Percentiles rank a stretch among this genome's conserved stretches.
phyloP scores from a whole-genome alignment of 2,888 invertebrate species.

The Torymus aiolomorphi region DNA sequence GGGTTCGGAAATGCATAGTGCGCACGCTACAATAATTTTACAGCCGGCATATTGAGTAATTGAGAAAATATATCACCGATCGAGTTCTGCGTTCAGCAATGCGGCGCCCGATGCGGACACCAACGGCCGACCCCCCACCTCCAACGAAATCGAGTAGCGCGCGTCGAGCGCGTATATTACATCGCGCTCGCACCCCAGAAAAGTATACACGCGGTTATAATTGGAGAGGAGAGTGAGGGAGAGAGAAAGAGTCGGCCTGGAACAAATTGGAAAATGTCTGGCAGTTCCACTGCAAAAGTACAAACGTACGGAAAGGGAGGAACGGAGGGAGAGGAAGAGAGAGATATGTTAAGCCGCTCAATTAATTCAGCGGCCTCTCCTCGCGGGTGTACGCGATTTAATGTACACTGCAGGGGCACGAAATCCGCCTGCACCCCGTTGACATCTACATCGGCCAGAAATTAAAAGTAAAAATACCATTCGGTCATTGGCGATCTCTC shows the following conservation, averaged over 20 bases:
- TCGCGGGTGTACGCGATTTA: slow-evolving; percentile 40
- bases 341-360: slow-evolving; percentile 62
- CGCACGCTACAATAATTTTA: slow-evolving; percentile 41
- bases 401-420: slow-evolving; percentile 37
- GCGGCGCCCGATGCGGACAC: not conserved
- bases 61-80: slow-evolving; percentile 49
- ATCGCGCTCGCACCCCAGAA: slow-evolving; percentile 7
- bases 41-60: slow-evolving; percentile 51
- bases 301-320: not conserved
- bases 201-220: slow-evolving; percentile 50
- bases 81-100: slow-evolving; percentile 41
- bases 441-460: slow-evolving; percentile 48
- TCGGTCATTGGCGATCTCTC: slow-evolving; percentile 25
- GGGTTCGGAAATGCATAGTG: not conserved
- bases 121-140: not conserved
- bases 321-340: too few species aligned
- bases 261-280: slow-evolving; percentile 65
- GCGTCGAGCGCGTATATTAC: slow-evolving; percentile 25
- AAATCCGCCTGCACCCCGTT: slow-evolving; percentile 1
- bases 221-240: slow-evolving; percentile 22
- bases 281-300: slow-evolving; percentile 49
- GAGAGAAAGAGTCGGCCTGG: slow-evolving; percentile 3
- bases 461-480: slow-evolving; percentile 56
- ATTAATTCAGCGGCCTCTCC: slow-evolving; percentile 61
- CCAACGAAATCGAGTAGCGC: slow-evolving; percentile 24